Conservation (phyloP, 2,888 invertebrate genomes). For the Mesoligia furuncula region DNA sequence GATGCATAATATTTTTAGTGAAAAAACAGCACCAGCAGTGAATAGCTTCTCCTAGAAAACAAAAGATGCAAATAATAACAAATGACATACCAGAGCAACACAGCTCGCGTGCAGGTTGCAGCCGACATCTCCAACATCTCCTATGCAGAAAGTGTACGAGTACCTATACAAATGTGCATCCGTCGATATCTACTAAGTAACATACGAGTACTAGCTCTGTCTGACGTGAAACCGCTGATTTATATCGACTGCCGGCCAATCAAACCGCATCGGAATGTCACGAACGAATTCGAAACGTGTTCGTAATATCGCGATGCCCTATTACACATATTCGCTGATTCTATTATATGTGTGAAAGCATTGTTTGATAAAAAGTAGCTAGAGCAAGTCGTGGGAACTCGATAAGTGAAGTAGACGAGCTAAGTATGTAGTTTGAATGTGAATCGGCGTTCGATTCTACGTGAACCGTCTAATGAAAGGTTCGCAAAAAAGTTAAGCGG, state of each 20-base stretch:
- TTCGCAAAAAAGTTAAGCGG: constrained; percentile 39
- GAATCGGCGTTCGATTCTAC: constrained; percentile 47
- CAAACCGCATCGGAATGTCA: constrained; percentile 57
- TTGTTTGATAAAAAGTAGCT: constrained; percentile 62
- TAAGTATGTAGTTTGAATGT: constrained; percentile 58
- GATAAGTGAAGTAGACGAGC: constrained; percentile 53
- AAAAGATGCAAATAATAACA: constrained; percentile 22
- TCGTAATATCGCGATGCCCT: constrained; percentile 48
- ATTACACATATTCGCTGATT: constrained; percentile 56
- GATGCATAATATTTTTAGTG: background rate
- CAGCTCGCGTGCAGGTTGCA: constrained; percentile 52
- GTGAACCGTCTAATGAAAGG: constrained; percentile 34
- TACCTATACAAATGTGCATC: constrained; percentile 32
- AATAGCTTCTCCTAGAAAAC: constrained; percentile 14
- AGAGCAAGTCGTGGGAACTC: constrained; percentile 61
- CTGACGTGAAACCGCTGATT: constrained; percentile 45
- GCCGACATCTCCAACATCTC: constrained; percentile 42
- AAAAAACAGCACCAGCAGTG: constrained; percentile 4
- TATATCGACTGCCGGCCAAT: constrained; percentile 50
- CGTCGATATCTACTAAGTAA: constrained; percentile 42
- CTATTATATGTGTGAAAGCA: constrained; percentile 64
- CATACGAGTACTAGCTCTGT: constrained; percentile 19
- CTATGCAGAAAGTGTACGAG: constrained; percentile 49
- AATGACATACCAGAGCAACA: constrained; percentile 20
- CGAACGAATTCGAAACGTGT: constrained; percentile 61